These are phyloP conservation scores for Embiotoca jacksoni DNA, from an alignment of 2,113 vertebrate species.

Conservation along the genomic window DNA sequence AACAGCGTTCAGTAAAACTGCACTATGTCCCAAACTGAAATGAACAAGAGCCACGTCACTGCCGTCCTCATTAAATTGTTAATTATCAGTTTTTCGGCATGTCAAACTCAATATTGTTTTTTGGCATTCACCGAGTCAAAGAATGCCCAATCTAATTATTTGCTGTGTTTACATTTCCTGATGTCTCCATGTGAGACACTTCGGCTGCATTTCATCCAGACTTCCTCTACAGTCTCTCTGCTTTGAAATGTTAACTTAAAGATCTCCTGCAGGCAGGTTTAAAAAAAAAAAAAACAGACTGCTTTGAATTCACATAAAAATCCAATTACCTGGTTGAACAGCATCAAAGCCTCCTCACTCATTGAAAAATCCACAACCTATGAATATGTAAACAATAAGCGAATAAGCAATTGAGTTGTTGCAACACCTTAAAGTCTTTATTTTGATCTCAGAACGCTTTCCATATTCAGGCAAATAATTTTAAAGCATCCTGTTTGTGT, in stretches of 20 bases:
- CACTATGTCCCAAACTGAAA: conserved; percentile 36
- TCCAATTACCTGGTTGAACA: not conserved
- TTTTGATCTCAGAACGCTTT: too few species aligned
- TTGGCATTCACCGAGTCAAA: conserved; percentile 59
- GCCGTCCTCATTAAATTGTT: conserved; percentile 52
- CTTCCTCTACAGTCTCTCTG: not conserved
- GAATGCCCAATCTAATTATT: conserved; percentile 52
- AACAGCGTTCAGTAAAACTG: conserved; percentile 9
- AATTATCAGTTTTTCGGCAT: conserved; percentile 59
- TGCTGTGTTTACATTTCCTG: conserved; percentile 50
- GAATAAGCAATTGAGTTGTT: too few species aligned
- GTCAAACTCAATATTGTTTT: conserved; percentile 56
- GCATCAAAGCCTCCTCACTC: not conserved
- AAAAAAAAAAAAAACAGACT: not conserved
- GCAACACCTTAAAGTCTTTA: too few species aligned
- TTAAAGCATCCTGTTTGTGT: too few species aligned
- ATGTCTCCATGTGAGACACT: conserved; percentile 23
- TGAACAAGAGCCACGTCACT: conserved; percentile 41
- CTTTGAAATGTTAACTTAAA: conserved; percentile 18
- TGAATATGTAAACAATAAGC: not conserved
- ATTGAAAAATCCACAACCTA: not conserved
- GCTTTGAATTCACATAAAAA: not conserved
- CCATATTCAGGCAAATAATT: too few species aligned
- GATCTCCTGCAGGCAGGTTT: not conserved
- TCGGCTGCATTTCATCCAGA: conserved; percentile 8